A percentile compares a stretch with the other conserved stretches of the same genome.
phyloP scores from a whole-genome alignment of 2,797 vertebrate genomes.

The Perodicticus potto region DNA sequence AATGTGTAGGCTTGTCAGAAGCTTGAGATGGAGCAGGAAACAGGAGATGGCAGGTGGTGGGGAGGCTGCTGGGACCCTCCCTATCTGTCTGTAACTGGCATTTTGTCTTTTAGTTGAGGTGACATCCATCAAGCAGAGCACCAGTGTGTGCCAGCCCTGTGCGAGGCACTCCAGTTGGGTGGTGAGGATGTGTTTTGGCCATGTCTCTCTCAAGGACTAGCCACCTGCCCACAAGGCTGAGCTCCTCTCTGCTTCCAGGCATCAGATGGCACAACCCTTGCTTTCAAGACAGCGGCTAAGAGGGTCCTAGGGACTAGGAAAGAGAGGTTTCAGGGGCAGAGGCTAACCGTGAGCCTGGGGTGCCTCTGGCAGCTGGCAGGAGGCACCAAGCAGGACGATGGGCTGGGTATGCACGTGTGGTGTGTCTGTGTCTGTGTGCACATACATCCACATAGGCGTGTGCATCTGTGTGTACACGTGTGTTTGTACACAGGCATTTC shows the following conservation, averaged over 20 bases:
- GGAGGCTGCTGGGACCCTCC: background rate
- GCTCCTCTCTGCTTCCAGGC: background rate
- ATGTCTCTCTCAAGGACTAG: background rate
- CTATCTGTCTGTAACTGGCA: too few species aligned
- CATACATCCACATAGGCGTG: too few species aligned
- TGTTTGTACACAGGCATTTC: background rate
- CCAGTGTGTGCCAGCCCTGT: background rate
- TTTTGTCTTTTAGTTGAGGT: background rate
- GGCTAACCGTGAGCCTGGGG: background rate
- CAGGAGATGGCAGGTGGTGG: too few species aligned
- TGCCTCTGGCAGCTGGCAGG: background rate
- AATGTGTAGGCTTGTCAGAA: background rate
- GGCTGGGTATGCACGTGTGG: background rate
- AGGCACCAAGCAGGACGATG: background rate
- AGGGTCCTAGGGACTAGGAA: background rate
- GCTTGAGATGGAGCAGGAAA: background rate
- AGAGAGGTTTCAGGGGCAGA: background rate
- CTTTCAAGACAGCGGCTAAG: background rate
- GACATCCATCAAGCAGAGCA: background rate
- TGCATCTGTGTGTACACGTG: background rate
- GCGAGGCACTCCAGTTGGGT: background rate
- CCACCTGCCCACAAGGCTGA: background rate
- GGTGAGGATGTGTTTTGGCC: background rate
- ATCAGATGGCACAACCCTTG: background rate
- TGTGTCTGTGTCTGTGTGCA: background rate